These are phyloP conservation scores for Stercorarius parasiticus DNA, from an alignment of 2,113 vertebrate genomes.

Conservation along the genomic window DNA sequence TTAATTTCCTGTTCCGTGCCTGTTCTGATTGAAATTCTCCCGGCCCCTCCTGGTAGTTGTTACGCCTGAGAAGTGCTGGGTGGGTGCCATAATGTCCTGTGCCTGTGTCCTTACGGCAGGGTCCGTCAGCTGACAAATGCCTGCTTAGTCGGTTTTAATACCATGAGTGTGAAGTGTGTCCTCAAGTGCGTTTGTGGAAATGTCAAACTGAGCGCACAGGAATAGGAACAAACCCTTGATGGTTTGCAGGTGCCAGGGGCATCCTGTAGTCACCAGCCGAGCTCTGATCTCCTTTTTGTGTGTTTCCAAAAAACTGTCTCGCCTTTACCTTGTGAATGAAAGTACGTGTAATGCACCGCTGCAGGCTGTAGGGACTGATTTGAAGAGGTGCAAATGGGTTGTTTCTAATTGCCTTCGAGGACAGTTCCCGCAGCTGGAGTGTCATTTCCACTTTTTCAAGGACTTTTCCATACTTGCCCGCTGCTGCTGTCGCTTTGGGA, in stretches of 20 bases:
- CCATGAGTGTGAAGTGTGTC: rapidly evolving
- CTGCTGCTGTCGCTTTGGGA: background rate
- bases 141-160: rapidly evolving
- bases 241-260: background rate
- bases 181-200: background rate
- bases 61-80: rapidly evolving
- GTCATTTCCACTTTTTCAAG: background rate
- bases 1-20: rapidly evolving
- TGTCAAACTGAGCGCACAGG: rapidly evolving
- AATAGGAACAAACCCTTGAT: too few species aligned
- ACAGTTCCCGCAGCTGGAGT: background rate
- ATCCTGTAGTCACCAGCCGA: rapidly evolving
- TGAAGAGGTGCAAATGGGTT: rapidly evolving
- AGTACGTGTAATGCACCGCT: rapidly evolving
- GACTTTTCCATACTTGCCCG: rapidly evolving
- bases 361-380: rapidly evolving
- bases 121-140: background rate
- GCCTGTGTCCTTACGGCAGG: too few species aligned
- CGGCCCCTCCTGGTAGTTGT: rapidly evolving
- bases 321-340: background rate
- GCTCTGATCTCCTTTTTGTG: background rate
- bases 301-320: background rate
- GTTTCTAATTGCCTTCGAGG: rapidly evolving
- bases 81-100: rapidly evolving
- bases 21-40: background rate